Percentiles rank a stretch among this genome's conserved stretches.
Evolutionary conservation across 1,140 invertebrate genomes (phyloP).

Genomic region (Drosophila oshimai): DNA sequence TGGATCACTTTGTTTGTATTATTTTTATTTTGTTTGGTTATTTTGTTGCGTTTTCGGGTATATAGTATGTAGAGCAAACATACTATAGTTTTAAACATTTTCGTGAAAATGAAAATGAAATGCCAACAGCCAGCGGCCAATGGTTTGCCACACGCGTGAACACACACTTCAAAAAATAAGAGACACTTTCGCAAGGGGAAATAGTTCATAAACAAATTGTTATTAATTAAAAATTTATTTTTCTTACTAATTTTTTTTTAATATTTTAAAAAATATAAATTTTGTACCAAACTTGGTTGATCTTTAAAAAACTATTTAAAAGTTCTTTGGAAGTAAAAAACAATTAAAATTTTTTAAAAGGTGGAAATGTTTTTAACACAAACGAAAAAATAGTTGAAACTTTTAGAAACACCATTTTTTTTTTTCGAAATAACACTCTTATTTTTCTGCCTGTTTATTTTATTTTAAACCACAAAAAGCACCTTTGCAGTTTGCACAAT

Average conservation of each 20-base stretch:
- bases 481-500: too few relatives aligned
- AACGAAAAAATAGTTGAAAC: too few relatives aligned
- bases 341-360: too few relatives aligned
- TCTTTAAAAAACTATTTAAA: neutral
- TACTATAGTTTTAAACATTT: slow-evolving; percentile 73
- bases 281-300: too few relatives aligned
- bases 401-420: too few relatives aligned
- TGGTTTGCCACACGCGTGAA: slow-evolving; percentile 7
- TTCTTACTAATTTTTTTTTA: too few relatives aligned
- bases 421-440: too few relatives aligned
- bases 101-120: slow-evolving; percentile 68
- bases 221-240: neutral
- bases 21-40: slow-evolving; percentile 30
- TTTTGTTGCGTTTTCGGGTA: slow-evolving; percentile 39
- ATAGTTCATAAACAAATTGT: neutral
- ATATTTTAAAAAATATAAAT: too few relatives aligned
- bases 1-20: slow-evolving; percentile 14
- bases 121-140: slow-evolving; percentile 53
- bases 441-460: too few relatives aligned
- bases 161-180: neutral
- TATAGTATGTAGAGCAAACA: slow-evolving; percentile 42
- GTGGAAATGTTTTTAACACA: too few relatives aligned
- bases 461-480: too few relatives aligned
- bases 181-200: too few relatives aligned
- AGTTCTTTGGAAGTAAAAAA: accelerated